phyloP scores from a whole-genome alignment of 2,888 invertebrate genomes.

The Tholera decimalis region DNA sequence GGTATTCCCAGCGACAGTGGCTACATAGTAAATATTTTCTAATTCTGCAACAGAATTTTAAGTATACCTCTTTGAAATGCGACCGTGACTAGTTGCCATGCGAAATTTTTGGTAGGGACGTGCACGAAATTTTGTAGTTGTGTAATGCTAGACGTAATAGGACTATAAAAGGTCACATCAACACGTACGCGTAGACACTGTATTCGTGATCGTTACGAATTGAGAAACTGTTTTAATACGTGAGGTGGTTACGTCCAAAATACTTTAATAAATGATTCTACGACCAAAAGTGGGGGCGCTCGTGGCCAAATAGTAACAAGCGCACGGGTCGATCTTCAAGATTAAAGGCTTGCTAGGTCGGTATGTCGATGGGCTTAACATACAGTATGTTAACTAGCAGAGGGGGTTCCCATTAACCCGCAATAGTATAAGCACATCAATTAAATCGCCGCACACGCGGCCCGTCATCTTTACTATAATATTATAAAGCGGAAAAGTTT shows the following conservation, averaged over 20 bases:
- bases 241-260: conserved; percentile 52
- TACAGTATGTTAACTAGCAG: no score
- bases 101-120: conserved; percentile 68
- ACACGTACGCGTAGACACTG: conserved; percentile 58
- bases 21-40: conserved; percentile 68
- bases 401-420: no score
- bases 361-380: no score
- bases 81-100: conserved; percentile 59
- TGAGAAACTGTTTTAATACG: conserved; percentile 67
- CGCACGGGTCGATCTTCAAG: no score
- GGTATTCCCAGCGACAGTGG: conserved; percentile 66
- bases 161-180: conserved; percentile 73
- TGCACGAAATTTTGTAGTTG: conserved; percentile 70
- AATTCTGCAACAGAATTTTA: conserved; percentile 74
- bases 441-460: no score
- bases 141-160: conserved; percentile 66
- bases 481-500: no score
- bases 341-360: no score
- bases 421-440: no score
- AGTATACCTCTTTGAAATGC: conserved; percentile 64
- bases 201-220: conserved; percentile 66
- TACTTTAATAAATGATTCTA: conserved; percentile 42
- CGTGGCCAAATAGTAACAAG: no score
- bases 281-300: no score
- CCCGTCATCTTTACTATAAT: no score